A percentile compares a stretch with the other conserved stretches of the same genome.
Conservation (phyloP, 2,797 vertebrate species). For the Coregonus suidteri region DNA sequence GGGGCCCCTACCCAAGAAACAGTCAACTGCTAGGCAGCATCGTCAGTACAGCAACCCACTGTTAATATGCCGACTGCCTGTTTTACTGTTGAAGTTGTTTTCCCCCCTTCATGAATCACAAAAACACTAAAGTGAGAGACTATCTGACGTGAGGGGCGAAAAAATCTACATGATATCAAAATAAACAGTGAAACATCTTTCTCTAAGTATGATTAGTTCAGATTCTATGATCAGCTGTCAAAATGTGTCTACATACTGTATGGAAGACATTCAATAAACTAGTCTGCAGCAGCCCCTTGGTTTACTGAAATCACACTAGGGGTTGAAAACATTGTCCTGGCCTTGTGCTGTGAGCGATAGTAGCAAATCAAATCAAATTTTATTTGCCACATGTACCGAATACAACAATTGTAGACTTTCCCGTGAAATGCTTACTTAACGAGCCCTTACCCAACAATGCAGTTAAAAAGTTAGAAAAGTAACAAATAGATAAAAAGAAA, state of each 20-base stretch:
- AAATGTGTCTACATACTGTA: background rate
- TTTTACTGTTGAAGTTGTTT: constrained; percentile 36
- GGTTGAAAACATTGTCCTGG: constrained; percentile 40
- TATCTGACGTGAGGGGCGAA: constrained; percentile 35
- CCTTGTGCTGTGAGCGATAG: constrained; percentile 37
- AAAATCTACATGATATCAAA: constrained; percentile 38
- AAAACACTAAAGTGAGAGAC: constrained; percentile 18
- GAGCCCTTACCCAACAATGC: too few species aligned
- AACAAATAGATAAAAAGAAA: constrained; percentile 42
- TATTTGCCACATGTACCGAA: too few species aligned
- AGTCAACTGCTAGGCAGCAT: constrained; percentile 61
- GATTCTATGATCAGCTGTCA: too few species aligned
- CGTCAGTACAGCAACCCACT: constrained; percentile 31
- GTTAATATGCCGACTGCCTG: constrained; percentile 14
- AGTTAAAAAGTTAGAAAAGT: too few species aligned
- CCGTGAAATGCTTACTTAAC: too few species aligned
- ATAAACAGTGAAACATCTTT: constrained; percentile 46
- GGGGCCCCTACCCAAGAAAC: constrained; percentile 42
- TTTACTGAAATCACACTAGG: constrained; percentile 4
- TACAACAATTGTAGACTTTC: too few species aligned
- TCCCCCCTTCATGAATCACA: constrained; percentile 30
- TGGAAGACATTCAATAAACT: too few species aligned
- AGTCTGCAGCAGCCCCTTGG: constrained; percentile 21
- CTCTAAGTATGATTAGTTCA: background rate
- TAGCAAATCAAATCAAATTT: too few species aligned